Evolutionary conservation across 2,888 invertebrate species (phyloP), one percentile per base, ranked within the genome.

Genomic region (Abscondita cerata): DNA sequence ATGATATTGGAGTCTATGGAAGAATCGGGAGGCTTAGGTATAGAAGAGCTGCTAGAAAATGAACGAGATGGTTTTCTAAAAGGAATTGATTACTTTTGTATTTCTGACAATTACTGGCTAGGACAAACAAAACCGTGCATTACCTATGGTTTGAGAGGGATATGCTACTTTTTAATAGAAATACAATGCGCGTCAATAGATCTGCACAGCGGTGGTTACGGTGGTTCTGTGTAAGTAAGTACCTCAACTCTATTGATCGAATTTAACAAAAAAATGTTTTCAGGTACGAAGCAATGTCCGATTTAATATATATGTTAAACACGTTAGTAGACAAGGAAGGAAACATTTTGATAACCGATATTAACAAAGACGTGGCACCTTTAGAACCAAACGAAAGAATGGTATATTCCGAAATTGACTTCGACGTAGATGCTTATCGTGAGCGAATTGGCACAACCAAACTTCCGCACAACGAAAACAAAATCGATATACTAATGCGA

Each of bases 1-100:
- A 98, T 98, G 80, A 87, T 95, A 11, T 92, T 98, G 78, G 98
- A 98, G 84, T 96, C 96, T 56, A 99, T 99, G 98, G 98, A 98
- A 81, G 98, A 99, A 80, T 92, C 91, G 64, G 98, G 98, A 4
- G 97, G 97, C 61, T 92, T 93, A 77, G 98, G 98, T 12, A 83
- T 99, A 19, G 96, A 97, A 78, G 92, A 91, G 0, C 82, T 97
- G 9, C 83, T 99, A 0, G 82, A 83, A 70, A 78, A 84, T 0
- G 83, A 86, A 69, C 91, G 91, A 75, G 89, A 92, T 69, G 87
- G 86, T 20, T 97, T 96, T 80, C 85, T 98, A 33, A 84, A 88
- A 54, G 86, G 87, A 76, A 90, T 95, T 0, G 97, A 98, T 80
- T 98, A 89, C 82, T 95, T 97, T 12, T 98, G 98, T 79, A 98